Percentiles rank a stretch among this genome's conserved stretches.
phyloP scores from a whole-genome alignment of 2,888 invertebrate species.

The Nowickia ferox region DNA sequence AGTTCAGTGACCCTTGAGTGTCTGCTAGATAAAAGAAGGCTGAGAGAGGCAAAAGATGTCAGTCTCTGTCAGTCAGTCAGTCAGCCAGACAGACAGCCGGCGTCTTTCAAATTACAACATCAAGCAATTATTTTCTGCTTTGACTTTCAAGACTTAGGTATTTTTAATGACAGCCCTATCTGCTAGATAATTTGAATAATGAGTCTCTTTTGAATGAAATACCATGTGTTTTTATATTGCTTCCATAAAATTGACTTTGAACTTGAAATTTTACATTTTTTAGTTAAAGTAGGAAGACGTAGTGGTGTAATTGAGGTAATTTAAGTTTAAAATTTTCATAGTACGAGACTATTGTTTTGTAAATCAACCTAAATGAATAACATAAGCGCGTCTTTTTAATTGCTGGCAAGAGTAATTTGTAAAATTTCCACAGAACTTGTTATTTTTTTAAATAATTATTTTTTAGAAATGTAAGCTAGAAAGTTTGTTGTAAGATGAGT shows the following conservation, averaged over 20 bases:
- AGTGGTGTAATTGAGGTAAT: no score
- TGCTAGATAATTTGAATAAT: conserved; percentile 44
- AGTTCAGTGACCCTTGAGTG: conserved; percentile 44
- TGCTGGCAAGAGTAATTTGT: no score
- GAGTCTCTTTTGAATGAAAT: conserved; percentile 2
- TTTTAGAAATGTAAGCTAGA: no score
- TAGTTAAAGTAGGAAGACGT: no score
- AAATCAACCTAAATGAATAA: no score
- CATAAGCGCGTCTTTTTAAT: no score
- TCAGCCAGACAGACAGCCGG: conserved; percentile 11
- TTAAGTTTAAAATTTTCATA: no score
- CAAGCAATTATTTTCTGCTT: conserved; percentile 1
- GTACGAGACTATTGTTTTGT: no score
- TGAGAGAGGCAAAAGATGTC: conserved; percentile 14
- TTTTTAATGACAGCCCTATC: conserved; percentile 39
- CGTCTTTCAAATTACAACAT: conserved; percentile 34
- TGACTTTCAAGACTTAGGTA: not conserved
- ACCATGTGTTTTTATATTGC: not conserved
- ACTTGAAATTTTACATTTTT: conserved; percentile 38
- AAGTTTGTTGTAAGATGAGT: no score
- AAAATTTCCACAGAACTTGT: no score
- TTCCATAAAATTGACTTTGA: conserved; percentile 46
- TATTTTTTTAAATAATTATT: no score
- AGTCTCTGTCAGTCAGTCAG: conserved; percentile 8
- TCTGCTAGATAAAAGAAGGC: conserved; percentile 17